Evolutionary conservation across 2,888 invertebrate genomes (phyloP).

Genomic region (Aleiodes testaceus): DNA sequence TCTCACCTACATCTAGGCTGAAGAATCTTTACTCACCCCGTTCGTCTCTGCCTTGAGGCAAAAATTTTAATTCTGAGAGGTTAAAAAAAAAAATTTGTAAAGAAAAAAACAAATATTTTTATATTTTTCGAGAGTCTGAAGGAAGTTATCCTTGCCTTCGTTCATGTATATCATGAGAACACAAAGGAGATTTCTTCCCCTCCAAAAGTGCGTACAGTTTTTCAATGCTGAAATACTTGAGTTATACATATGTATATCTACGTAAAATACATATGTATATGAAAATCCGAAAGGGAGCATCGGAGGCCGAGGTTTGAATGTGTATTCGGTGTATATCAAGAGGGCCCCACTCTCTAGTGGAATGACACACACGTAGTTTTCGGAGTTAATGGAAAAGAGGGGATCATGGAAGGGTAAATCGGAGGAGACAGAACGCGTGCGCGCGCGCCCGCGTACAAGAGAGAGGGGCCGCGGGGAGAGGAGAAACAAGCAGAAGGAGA

Average conservation of each 20-base stretch:
- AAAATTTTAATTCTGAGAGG: background rate
- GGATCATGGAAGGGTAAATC: conserved; percentile 1
- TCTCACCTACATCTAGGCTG: background rate
- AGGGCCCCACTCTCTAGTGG: background rate
- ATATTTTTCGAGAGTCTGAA: background rate
- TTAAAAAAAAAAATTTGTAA: background rate
- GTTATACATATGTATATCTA: conserved; percentile 18
- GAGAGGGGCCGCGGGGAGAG: background rate
- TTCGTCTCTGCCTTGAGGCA: no score
- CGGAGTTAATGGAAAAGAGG: conserved; percentile 1
- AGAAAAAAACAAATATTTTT: background rate
- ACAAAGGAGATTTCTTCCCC: background rate
- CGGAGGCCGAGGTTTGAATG: conserved; percentile 29
- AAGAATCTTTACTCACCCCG: background rate
- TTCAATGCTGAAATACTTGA: conserved; percentile 1
- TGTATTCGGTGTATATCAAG: conserved; percentile 1
- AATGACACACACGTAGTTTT: conserved; percentile 27
- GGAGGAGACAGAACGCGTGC: conserved; percentile 32
- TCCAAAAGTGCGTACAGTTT: conserved; percentile 1
- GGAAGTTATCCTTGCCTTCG: background rate
- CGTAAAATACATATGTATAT: conserved; percentile 6
- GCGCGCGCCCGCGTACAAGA: conserved; percentile 27
- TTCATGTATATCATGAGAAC: background rate
- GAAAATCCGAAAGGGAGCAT: conserved; percentile 38
- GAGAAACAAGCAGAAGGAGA: background rate